Base-by-base conservation (phyloP, 2,888 invertebrate species). In the Steinernema carpocapsae region DNA sequence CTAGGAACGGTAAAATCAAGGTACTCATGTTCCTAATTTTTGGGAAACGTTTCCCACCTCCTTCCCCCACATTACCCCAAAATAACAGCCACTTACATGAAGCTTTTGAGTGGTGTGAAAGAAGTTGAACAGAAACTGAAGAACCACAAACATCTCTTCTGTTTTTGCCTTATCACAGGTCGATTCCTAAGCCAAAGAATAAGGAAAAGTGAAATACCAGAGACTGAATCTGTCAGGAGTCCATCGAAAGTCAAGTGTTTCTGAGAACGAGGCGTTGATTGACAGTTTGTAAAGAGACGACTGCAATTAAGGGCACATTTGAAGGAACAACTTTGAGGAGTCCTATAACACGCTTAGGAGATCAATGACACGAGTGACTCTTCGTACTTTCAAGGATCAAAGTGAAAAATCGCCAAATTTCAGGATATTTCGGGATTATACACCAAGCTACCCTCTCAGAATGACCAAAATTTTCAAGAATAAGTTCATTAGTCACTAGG, bases 71-170 rank as follows among this genome's bases (percentile, higher is more conserved):
- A 43, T 12, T 12, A 43, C 10, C 14, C 43, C 14, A 12, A 43
- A 43, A 43, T 12, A 14, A 12, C 10, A 43, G 14, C 7, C 6
- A 17, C 64, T 26, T 19, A 64, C 64, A 29, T 64, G 24, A 4
- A 64, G n/a, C 17, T 32, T 26, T 17, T 32, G 48, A 48, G 17
- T 64, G 52, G 6, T 19, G 6, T 64, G 29, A 26, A 64, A 14
- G 37, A 64, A 26, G 64, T 64, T 64, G 64, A 64, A 64, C 29
- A 64, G 32, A 3, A 64, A 10, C 19, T 64, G 64, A 17, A 64
- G 64, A 4, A 64, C 64, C 2, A 64, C 64, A n/a, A 64, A 64
- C 64, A 64, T 64, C 3, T 1, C 19, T 12, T 22, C 22, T 19
- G 24, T 19, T 6, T 56, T n/a, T n/a, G n/a, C n/a, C n/a, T n/a